Base-by-base conservation (phyloP, 2,888 invertebrate species). In the Plagodis dolabraria region DNA sequence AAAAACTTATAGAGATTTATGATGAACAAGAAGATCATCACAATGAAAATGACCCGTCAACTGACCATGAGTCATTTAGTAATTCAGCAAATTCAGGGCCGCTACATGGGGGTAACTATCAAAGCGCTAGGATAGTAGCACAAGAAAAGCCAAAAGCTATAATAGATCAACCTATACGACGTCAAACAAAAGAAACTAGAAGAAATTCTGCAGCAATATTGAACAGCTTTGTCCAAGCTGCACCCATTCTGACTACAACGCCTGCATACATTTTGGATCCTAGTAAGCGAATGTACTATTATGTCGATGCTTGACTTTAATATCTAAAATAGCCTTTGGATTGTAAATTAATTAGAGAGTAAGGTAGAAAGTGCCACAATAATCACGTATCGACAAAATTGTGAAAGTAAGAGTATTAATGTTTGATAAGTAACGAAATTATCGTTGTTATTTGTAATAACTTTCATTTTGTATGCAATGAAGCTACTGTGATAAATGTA, bases 271-370 rank as follows among this genome's bases (percentile, higher is more conserved):
- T 93, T 65, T 73, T 91, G 73, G 92, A 93, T 69, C 93, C 93
- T 35, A 92, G 93, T 64, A 92, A 93, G 79, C 80, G 93, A 67
- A 89, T 89, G 87, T 93, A 93, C 73, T 93, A 90, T 69, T 93
- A 91, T 63, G 89, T 92, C 12, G 92, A 92, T 67, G 70, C 75
- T 22, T 80, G 76, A 79, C 10, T 8, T 7, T 40, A 33, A 47
- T 38, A 7, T 34, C 33, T 36, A 47, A 60, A 22, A 51, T 51
- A 55, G 8, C 12, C 33, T 43, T 54, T 45, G 33, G 43, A 61
- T 49, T 36, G 43, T 50, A 55, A 55, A 63, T 66, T 71, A 72
- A 73, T 72, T 71, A 73, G 69, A 66, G 50, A 49, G 42, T 71
- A 69, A 79, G 74, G 69, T 77, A 82, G 78, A 86, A 86, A 85